A percentile compares a stretch with the other conserved stretches of the same genome.
Conservation (phyloP, 1,140 invertebrate genomes). For the Brachystomella parvula region DNA sequence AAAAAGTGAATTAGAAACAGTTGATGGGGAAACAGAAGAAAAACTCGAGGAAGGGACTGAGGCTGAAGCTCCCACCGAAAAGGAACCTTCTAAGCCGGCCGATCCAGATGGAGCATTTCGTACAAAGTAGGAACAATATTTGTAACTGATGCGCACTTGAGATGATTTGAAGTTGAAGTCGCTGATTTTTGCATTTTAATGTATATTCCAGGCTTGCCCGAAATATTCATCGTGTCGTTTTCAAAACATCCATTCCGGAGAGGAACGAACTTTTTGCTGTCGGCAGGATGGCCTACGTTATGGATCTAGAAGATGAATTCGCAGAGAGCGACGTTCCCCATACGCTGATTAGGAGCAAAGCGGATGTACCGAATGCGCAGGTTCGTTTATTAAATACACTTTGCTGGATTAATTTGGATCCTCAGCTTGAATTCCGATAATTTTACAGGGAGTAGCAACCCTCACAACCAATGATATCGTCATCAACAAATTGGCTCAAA, state of each 20-base stretch:
- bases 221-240: constrained; percentile 59
- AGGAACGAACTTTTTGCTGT: constrained; percentile 92
- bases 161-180: too few species aligned
- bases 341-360: constrained; percentile 87
- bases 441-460: constrained; percentile 62
- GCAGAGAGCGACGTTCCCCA: constrained; percentile 90
- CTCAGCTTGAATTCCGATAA: constrained; percentile 10
- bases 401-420: background rate
- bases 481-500: constrained; percentile 94
- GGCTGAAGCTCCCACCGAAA: constrained; percentile 56
- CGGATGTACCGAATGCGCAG: constrained; percentile 73
- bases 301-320: constrained; percentile 87
- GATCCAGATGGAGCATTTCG: constrained; percentile 53
- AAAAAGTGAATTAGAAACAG: constrained; percentile 67
- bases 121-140: too few species aligned
- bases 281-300: constrained; percentile 95
- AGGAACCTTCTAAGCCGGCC: background rate
- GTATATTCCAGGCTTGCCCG: too few species aligned
- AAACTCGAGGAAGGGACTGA: constrained; percentile 50
- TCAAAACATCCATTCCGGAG: constrained; percentile 45
- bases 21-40: constrained; percentile 74
- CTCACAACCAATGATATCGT: constrained; percentile 90
- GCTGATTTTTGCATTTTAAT: too few species aligned
- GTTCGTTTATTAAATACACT: constrained; percentile 38
- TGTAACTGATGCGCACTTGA: too few species aligned